These are phyloP conservation scores for Drosophila nebulosa DNA, from an alignment of 1,140 invertebrate genomes.

Conservation along the genomic window DNA sequence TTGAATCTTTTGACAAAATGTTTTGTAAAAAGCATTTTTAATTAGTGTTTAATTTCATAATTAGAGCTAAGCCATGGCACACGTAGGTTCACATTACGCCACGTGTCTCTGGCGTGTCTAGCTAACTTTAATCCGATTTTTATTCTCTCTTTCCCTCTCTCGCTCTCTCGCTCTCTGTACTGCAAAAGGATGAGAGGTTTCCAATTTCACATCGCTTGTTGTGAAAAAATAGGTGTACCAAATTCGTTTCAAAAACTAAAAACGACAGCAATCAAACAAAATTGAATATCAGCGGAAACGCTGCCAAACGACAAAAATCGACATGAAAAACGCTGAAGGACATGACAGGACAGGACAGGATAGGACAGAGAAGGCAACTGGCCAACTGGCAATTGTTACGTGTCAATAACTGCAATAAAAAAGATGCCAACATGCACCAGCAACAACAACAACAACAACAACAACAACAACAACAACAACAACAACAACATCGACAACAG, in stretches of 20 bases:
- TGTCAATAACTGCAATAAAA: conserved; percentile 77
- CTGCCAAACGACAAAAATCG: conserved; percentile 45
- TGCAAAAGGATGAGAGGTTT: conserved; percentile 16
- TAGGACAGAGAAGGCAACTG: conserved; percentile 19
- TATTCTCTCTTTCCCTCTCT: no score
- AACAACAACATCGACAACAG: not conserved
- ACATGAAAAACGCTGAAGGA: conserved; percentile 22
- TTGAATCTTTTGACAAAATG: conserved; percentile 27
- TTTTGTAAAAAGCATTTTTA: conserved; percentile 51
- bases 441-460: conserved; percentile 6
- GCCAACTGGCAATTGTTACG: conserved; percentile 63
- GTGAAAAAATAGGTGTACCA: conserved; percentile 59
- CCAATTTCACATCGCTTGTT: conserved; percentile 17
- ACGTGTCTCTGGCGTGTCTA: conserved; percentile 46
- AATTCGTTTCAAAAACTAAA: conserved; percentile 65
- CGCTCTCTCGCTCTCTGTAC: no score
- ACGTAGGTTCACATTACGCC: conserved; percentile 49
- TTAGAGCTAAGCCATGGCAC: conserved; percentile 66
- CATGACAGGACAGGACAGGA: no score
- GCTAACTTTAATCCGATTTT: conserved; percentile 69
- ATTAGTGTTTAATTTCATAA: conserved; percentile 76
- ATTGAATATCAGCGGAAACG: conserved; percentile 73
- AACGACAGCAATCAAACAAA: conserved; percentile 76
- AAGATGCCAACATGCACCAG: conserved; percentile 37
- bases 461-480: not conserved